Evolutionary conservation across 2,113 vertebrate species (phyloP).

Genomic region (Oryzias celebensis): DNA sequence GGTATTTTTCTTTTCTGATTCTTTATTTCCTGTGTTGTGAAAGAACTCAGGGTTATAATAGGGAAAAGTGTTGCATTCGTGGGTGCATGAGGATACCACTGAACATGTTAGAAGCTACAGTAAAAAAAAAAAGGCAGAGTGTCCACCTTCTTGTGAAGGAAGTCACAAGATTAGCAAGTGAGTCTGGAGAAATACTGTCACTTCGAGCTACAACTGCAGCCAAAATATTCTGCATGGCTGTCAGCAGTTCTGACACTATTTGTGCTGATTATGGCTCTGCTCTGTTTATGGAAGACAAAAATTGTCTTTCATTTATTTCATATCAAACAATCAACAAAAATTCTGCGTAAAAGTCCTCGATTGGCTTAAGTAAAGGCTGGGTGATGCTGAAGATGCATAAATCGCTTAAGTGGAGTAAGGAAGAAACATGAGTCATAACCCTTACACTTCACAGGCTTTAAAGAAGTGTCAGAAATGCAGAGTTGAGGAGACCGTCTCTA

Average conservation of each 20-base stretch:
- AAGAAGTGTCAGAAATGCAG: conserved; percentile 52
- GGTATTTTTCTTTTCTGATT: neutral
- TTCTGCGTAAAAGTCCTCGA: conserved; percentile 28
- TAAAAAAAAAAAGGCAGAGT: conserved; percentile 43
- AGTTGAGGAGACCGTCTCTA: conserved; percentile 8
- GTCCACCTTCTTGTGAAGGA: conserved; percentile 43
- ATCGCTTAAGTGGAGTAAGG: conserved; percentile 35
- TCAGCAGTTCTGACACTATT: conserved; percentile 60
- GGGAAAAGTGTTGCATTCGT: conserved; percentile 15
- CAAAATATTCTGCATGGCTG: conserved; percentile 63
- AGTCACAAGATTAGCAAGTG: conserved; percentile 66
- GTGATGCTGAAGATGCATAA: conserved; percentile 43
- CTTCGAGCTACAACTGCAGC: conserved; percentile 51
- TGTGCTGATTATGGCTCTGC: conserved; percentile 52
- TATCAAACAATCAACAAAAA: conserved; percentile 66
- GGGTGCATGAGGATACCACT: conserved; percentile 5
- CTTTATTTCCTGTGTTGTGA: conserved; percentile 18
- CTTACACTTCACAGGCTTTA: conserved; percentile 56
- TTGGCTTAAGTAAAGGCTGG: conserved; percentile 53
- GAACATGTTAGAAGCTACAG: conserved; percentile 32
- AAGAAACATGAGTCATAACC: conserved; percentile 58
- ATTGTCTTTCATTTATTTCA: conserved; percentile 61
- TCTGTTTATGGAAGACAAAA: conserved; percentile 54
- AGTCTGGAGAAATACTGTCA: conserved; percentile 60
- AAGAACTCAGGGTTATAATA: conserved; percentile 14